Evolutionary conservation across 2,888 invertebrate genomes (phyloP), one percentile per base, ranked within the genome.

Genomic region (Drosophila rubida): DNA sequence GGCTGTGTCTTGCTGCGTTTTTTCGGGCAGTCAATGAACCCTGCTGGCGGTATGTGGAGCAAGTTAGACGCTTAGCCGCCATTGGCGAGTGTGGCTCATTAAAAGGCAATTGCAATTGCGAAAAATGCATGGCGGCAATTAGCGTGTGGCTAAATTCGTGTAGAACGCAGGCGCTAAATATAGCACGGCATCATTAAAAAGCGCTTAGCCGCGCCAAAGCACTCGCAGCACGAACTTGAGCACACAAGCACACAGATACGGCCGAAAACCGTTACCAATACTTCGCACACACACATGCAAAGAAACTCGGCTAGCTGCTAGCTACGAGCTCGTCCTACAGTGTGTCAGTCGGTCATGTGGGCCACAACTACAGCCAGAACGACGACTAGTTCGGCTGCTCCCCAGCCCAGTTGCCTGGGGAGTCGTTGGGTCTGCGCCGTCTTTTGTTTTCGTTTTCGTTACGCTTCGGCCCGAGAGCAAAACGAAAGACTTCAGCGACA

Each of bases 381-480:
- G 11, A 32, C n/a, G n/a, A n/a, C 32, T n/a, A 50, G 53, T 37
- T 45, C 44, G 44, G 51, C 7, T 42, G 23, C 41, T 41, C 30
- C 19, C 59, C 46, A 16, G 42, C 35, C n/a, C 8, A 44, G 35
- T 55, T 45, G 39, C 45, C 49, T 59, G 49, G 23, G 57, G 48
- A 49, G 44, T 51, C 55, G 55, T 65, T 39, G 55, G 55, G 5
- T 51, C 7, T 23, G 7, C 11, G 7, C 4, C 14, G 8, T 27
- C 22, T 60, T 73, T 76, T 82, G 75, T 78, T 89, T 87, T 87
- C 84, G 75, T 78, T 89, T 87, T 87, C 89, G 87, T 86, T 87
- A 83, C 88, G 84, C 78, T 77, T 58, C 65, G 68, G 60, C 41
- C 35, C 54, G 11, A 16, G 27, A 44, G 14, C 30, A 35, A 25